These are phyloP conservation scores for Caenorhabditis tropicalis DNA, from an alignment of 1,140 invertebrate species.

Conservation along the genomic window DNA sequence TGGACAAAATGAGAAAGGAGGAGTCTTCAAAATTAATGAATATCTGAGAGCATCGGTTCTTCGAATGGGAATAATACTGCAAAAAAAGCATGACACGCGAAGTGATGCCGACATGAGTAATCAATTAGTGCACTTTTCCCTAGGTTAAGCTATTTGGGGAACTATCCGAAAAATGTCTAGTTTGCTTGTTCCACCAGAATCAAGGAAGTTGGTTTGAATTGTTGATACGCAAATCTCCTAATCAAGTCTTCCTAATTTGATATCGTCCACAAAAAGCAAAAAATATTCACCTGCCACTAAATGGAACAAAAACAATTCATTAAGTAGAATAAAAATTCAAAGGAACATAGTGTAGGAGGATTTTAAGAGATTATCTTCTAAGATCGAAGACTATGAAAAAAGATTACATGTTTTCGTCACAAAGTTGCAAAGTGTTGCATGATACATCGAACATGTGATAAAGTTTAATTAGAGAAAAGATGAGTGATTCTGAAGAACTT, in stretches of 20 bases:
- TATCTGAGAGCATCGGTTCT: conserved; percentile 3
- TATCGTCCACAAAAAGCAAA: too few species aligned
- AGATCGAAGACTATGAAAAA: neutral
- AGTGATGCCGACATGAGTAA: too few species aligned
- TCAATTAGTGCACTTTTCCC: too few species aligned
- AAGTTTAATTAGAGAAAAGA: neutral
- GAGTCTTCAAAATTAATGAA: conserved; percentile 26
- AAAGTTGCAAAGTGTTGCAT: neutral
- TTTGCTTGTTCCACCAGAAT: too few species aligned
- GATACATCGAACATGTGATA: neutral
- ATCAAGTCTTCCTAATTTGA: too few species aligned
- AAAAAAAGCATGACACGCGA: neutral
- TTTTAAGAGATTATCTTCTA: neutral
- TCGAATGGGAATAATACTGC: neutral
- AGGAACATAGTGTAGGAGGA: neutral
- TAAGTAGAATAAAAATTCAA: neutral
- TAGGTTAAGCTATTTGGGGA: too few species aligned
- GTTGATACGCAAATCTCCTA: too few species aligned
- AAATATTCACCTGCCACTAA: neutral
- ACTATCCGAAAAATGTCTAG: too few species aligned
- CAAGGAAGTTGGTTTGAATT: too few species aligned
- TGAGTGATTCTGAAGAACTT: neutral
- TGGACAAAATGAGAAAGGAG: neutral
- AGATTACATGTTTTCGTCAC: neutral
- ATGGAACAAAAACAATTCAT: neutral